These are phyloP conservation scores for Morpho achilles DNA, from an alignment of 2,888 invertebrate genomes.

Conservation along the genomic window DNA sequence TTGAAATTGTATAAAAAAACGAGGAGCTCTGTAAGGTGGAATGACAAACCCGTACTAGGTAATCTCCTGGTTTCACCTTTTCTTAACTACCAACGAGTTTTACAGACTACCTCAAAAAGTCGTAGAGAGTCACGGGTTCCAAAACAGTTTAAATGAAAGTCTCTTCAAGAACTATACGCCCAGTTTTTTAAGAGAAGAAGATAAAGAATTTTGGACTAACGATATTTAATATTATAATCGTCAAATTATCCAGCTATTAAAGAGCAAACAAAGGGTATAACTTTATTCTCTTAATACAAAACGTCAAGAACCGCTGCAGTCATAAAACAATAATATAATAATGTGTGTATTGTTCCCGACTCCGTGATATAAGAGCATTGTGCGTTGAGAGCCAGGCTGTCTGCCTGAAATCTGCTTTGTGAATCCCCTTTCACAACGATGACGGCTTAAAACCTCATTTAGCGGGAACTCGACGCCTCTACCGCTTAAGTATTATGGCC, in stretches of 20 bases:
- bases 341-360: conserved; percentile 48
- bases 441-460: conserved; percentile 73
- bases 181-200: too few species aligned
- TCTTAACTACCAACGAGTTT: too few species aligned
- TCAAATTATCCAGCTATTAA: conserved; percentile 15
- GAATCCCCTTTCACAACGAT: conserved; percentile 59
- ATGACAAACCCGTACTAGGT: too few species aligned
- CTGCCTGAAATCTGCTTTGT: conserved; percentile 66
- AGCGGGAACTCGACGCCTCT: conserved; percentile 57
- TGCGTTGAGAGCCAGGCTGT: conserved; percentile 44
- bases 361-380: conserved; percentile 58
- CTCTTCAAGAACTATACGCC: too few species aligned
- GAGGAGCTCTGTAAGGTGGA: too few species aligned
- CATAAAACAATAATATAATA: conserved; percentile 64
- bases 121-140: too few species aligned
- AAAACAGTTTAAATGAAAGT: too few species aligned
- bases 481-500: conserved; percentile 63
- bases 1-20: too few species aligned
- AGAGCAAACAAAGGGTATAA: conserved; percentile 21
- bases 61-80: too few species aligned
- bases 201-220: background rate
- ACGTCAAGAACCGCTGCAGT: conserved; percentile 56
- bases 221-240: background rate
- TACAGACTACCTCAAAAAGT: too few species aligned
- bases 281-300: conserved; percentile 54